These are phyloP conservation scores for Mactra quadrangularis DNA, from an alignment of 1,140 invertebrate genomes.

Conservation along the genomic window DNA sequence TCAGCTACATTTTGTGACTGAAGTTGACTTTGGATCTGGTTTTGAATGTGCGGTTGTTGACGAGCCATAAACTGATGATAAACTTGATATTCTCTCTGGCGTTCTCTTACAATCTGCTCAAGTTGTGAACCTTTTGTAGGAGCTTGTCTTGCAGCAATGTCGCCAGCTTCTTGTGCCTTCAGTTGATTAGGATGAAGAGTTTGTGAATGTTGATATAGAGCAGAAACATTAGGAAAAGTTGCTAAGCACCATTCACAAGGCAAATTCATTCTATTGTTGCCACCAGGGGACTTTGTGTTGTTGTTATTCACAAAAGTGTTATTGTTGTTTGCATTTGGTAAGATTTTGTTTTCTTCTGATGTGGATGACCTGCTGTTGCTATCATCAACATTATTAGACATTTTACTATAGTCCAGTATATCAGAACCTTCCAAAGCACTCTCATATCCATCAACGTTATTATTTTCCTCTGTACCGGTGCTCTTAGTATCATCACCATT, in stretches of 20 bases:
- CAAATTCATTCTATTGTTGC: constrained; percentile 17
- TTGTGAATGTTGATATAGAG: constrained; percentile 76
- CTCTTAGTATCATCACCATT: constrained; percentile 56
- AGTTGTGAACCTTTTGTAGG: constrained; percentile 43
- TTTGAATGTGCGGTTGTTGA: constrained; percentile 60
- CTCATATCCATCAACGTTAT: constrained; percentile 53
- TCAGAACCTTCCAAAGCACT: constrained; percentile 36
- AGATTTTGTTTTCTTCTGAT: not conserved
- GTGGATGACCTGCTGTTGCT: not conserved
- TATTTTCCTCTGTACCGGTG: constrained; percentile 30
- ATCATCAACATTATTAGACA: not conserved
- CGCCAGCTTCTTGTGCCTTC: constrained; percentile 72
- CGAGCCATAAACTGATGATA: constrained; percentile 54
- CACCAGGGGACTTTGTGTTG: constrained; percentile 33
- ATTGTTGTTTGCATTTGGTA: constrained; percentile 13
- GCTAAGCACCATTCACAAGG: constrained; percentile 80
- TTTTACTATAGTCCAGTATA: constrained; percentile 60
- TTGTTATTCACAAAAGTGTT: constrained; percentile 37
- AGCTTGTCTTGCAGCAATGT: constrained; percentile 48
- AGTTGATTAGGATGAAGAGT: constrained; percentile 74
- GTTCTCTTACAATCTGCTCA: constrained; percentile 57
- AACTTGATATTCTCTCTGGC: constrained; percentile 58
- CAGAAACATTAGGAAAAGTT: constrained; percentile 73
- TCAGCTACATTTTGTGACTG: constrained; percentile 11
- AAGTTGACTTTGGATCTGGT: constrained; percentile 51